Evolutionary conservation across 1,140 invertebrate genomes (phyloP), one percentile per base, ranked within the genome.

Genomic region (Coelopa frigida): DNA sequence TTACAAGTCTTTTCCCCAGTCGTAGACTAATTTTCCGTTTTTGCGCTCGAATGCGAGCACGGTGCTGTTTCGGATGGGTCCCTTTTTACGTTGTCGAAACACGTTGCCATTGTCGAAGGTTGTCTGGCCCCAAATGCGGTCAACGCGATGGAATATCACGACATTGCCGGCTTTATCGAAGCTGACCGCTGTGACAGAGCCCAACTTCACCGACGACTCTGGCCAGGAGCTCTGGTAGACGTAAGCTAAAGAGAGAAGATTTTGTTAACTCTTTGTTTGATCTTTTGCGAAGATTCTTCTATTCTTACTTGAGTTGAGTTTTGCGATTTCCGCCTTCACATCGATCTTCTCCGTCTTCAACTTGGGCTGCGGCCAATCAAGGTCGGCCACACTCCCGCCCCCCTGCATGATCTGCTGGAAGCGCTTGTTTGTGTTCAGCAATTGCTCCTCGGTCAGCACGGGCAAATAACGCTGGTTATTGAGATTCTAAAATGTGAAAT

Each of bases 131-230:
- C 92, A 97, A 3, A 79, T 61, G 51, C 84, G 74, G 43, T 78
- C 66, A 4, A 79, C 87, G 56, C 93, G 77, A 68, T 95, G 91
- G 59, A 97, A 94, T 15, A 95, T 75, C 23, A 85, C 79, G 15
- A 94, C 70, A 54, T 84, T 81, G 11, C 86, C 87, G 41, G 73
- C 54, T 3, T 71, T 73, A 68, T 91, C 85, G 14, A 90, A 72
- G 15, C 83, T 80, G 0, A 95, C 79, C 26, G 86, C 89, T 6
- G 84, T 82, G 17, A 92, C 79, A 67, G 92, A 86, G 5, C 89
- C 88, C 44, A 87, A 61, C 39, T 72, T 71, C 0, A 78, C 58
- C 15, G 70, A 54, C 12, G 67, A 51, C 18, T 68, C 57, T 22
- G 76, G 75, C 82, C 82, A 85, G 15, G 41, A 35, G 21, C 54